These are phyloP conservation scores for Crossaster papposus DNA, from an alignment of 53 echinoderm and acorn worm genomes.

Conservation along the genomic window DNA sequence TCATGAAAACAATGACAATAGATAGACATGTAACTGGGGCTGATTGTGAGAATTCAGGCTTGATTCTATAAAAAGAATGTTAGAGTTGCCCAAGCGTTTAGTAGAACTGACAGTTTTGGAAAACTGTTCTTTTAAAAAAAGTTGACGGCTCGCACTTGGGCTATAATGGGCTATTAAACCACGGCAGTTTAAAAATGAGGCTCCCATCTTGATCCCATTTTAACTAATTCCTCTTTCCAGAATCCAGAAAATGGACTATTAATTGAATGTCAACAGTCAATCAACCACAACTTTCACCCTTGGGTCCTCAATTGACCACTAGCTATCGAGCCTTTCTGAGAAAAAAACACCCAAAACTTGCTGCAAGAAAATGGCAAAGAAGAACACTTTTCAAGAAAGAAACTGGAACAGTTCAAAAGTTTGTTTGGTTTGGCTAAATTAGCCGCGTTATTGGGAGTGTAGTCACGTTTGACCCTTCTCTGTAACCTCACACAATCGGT, in stretches of 20 bases:
- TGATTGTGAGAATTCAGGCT: no score
- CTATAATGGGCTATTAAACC: no score
- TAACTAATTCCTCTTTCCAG: neutral
- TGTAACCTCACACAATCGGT: neutral
- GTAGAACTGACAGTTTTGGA: no score
- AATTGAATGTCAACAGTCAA: slow-evolving; percentile 33
- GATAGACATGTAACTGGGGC: no score
- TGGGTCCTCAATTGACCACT: neutral
- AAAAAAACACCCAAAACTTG: no score
- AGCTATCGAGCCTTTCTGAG: neutral
- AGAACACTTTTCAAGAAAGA: neutral
- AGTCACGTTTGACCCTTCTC: slow-evolving; percentile 9
- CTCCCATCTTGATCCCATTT: neutral
- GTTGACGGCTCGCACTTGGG: no score
- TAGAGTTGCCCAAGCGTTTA: no score
- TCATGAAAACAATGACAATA: no score
- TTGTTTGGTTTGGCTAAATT: neutral
- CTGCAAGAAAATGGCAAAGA: neutral
- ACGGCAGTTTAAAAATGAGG: neutral
- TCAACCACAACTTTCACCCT: slow-evolving; percentile 30
- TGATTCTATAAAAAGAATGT: no score
- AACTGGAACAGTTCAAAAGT: neutral
- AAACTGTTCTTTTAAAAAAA: no score
- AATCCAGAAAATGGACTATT: neutral
- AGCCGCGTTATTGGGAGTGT: neutral